A percentile compares a stretch with the other conserved stretches of the same genome.
Conservation (phyloP, 2,113 vertebrate species). For the Corydoras sp. region DNA sequence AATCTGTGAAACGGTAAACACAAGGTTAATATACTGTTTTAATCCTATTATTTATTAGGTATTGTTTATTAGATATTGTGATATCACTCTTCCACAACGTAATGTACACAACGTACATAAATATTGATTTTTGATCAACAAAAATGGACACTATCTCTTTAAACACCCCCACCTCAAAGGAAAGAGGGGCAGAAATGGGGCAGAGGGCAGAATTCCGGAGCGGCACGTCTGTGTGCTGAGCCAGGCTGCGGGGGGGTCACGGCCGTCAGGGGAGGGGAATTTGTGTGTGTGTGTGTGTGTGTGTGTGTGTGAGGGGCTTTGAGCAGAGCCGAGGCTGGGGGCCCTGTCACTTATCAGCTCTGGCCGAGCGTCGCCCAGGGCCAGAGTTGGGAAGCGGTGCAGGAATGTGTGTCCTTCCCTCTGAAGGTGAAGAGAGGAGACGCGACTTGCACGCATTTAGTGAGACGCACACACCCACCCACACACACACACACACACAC, state of each 20-base stretch:
- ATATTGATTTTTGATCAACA: constrained; percentile 42
- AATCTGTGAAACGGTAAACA: too few relatives aligned
- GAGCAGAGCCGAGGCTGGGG: constrained; percentile 57
- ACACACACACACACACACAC: constrained; percentile 19
- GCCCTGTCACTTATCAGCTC: constrained; percentile 76
- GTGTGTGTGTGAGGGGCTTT: constrained; percentile 10
- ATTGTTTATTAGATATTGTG: background rate
- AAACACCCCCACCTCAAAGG: constrained; percentile 57
- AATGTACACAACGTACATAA: constrained; percentile 24
- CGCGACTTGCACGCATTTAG: constrained; percentile 28
- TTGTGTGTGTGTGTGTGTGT: constrained; percentile 27
- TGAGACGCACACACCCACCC: constrained; percentile 14
- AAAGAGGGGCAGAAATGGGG: constrained; percentile 59
- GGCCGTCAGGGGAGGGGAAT: constrained; percentile 39
- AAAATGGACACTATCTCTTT: constrained; percentile 65
- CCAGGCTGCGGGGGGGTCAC: constrained; percentile 51
- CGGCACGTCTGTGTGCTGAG: constrained; percentile 63
- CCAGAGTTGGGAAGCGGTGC: constrained; percentile 65
- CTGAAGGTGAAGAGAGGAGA: constrained; percentile 69
- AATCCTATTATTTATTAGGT: background rate
- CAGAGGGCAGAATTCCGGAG: constrained; percentile 73
- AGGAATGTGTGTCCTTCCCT: constrained; percentile 73
- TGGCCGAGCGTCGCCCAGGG: constrained; percentile 71
- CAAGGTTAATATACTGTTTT: too few relatives aligned
- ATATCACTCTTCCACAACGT: background rate